phyloP scores from a whole-genome alignment of 2,888 invertebrate species.

The Mesoligia furuncula region DNA sequence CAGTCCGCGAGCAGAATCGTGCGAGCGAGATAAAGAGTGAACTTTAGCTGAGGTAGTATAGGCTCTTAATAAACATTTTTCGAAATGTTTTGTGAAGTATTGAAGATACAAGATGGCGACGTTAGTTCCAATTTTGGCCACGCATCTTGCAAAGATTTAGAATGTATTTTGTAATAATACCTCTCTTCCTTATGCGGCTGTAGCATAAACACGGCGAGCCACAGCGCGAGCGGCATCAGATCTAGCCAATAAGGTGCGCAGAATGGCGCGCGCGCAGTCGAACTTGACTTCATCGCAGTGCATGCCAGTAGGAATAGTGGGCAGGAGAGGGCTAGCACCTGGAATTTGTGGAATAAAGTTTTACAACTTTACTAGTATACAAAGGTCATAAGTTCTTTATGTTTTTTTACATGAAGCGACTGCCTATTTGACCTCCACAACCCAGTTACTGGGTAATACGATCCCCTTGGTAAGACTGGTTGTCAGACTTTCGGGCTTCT shows the following conservation, averaged over 20 bases:
- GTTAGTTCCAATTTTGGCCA: not conserved
- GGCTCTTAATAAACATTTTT: too few species aligned
- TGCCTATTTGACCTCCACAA: too few species aligned
- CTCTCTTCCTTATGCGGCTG: conserved; percentile 93
- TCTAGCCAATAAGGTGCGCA: conserved; percentile 94
- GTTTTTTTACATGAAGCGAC: too few species aligned
- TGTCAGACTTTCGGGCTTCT: too few species aligned
- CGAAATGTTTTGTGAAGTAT: too few species aligned
- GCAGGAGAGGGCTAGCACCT: conserved; percentile 92
- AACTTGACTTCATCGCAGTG: conserved; percentile 90
- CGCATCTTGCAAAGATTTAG: too few species aligned
- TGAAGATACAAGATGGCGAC: not conserved
- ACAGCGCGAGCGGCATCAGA: conserved; percentile 95
- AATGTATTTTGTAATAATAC: not conserved
- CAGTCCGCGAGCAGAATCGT: too few species aligned
- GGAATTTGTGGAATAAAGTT: conserved; percentile 17
- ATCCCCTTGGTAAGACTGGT: too few species aligned
- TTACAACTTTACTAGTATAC: not conserved
- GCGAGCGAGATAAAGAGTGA: too few species aligned
- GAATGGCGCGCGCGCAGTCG: conserved; percentile 92
- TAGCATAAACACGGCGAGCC: conserved; percentile 96
- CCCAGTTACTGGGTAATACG: too few species aligned
- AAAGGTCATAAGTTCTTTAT: not conserved
- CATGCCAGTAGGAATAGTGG: conserved; percentile 90
- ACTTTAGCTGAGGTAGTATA: too few species aligned